Base-by-base conservation (phyloP, 1,140 invertebrate species). In the Hylaeus anthracinus region DNA sequence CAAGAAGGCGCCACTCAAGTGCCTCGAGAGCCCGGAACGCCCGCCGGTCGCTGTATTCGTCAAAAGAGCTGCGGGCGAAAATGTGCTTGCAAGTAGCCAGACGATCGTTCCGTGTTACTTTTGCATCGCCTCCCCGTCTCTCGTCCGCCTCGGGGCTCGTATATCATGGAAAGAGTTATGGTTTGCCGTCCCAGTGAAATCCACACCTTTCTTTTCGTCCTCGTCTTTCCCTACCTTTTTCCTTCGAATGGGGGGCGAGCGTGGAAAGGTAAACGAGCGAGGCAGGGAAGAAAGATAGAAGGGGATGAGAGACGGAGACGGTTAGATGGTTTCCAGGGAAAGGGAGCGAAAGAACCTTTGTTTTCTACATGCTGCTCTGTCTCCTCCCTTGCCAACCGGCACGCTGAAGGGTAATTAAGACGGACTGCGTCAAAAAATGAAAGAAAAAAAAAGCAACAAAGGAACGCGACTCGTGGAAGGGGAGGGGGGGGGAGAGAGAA, bases 91-190 rank as follows among this genome's bases (percentile, higher is more conserved):
- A 61, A 86, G 74, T 86, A 72, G 84, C 72, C 75, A 69, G 74
- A 79, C 84, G 84, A 86, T 86, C 75, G 85, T 83, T 70, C 75
- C 67, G 80, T 78, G 80, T 86, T 86, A 85, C 84, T 86, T 86
- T 85, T 85, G 79, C 86, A 87, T 87, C 77, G 71, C 74, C 72
- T 88, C 53, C 45, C n/a, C 78, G 65, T 79, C 74, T 74, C 67
- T 10, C 51, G 8, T 58, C 66, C 74, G 74, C 72, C 83, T 41
- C 77, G 71, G 45, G 72, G 79, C 74, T 85, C 85, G 79, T 86
- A 86, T 82, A 86, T 86, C 83, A 86, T 74, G 75, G 73, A 82
- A 71, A 81, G 83, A 86, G 84, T 86, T 86, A 86, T 86, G 83
- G 86, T 81, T 87, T 76, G 53, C 76, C 73, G 69, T 87, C 73